Conservation (phyloP, 2,888 invertebrate genomes). For the Cerceris ruficornis region DNA sequence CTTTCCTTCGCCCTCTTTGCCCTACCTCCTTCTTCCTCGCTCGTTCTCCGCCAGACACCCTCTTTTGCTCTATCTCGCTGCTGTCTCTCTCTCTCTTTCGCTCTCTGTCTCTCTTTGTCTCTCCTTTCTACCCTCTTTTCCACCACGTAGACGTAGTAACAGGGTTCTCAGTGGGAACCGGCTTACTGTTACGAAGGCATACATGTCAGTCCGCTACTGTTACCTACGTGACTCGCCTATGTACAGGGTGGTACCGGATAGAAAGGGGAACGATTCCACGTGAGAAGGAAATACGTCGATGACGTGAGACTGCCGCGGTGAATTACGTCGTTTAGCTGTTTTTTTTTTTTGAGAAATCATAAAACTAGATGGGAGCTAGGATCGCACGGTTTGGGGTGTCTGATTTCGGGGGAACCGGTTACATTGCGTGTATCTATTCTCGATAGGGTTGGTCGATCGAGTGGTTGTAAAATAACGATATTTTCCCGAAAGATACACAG, state of each 20-base stretch:
- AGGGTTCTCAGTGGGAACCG: conserved; percentile 64
- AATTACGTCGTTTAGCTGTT: neutral
- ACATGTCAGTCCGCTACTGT: conserved; percentile 64
- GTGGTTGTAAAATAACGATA: too few species aligned
- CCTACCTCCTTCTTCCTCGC: conserved; percentile 1
- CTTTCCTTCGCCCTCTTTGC: conserved; percentile 18
- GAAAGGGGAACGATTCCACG: conserved; percentile 49
- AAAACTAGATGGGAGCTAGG: too few species aligned
- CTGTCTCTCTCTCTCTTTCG: conserved; percentile 28
- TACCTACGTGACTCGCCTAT: conserved; percentile 64
- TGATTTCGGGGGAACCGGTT: too few species aligned
- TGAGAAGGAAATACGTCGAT: conserved; percentile 26
- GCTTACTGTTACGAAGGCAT: conserved; percentile 66
- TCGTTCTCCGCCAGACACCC: conserved; percentile 7
- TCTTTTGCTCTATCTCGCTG: too few species aligned
- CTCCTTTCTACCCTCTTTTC: conserved; percentile 50
- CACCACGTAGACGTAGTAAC: conserved; percentile 61
- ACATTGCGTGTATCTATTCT: too few species aligned
- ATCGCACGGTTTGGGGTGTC: too few species aligned
- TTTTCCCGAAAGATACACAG: too few species aligned
- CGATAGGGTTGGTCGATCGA: too few species aligned
- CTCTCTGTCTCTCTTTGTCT: conserved; percentile 31
- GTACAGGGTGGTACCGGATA: conserved; percentile 61
- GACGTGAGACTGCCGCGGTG: neutral
- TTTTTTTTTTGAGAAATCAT: too few species aligned